Percentiles rank a stretch among this genome's conserved stretches.
phyloP scores from a whole-genome alignment of 2,888 invertebrate species.

The Ptychoptera contaminata region DNA sequence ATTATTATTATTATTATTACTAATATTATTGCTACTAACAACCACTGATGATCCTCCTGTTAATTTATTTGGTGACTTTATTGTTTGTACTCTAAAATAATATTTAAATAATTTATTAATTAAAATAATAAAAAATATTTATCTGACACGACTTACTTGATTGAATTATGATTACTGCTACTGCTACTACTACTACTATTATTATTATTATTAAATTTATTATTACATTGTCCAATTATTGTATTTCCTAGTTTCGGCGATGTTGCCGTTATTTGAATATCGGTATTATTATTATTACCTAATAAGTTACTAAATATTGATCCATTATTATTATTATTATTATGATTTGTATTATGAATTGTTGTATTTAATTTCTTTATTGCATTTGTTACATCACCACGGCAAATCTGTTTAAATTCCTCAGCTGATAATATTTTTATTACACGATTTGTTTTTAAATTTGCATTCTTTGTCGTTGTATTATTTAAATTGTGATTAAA shows the following conservation, averaged over 20 bases:
- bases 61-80: too few relatives aligned
- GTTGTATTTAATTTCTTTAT: neutral
- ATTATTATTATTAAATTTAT: neutral
- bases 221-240: neutral
- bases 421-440: slow-evolving; percentile 25
- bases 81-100: too few relatives aligned
- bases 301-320: neutral
- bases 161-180: neutral
- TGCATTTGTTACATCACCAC: slow-evolving; percentile 15
- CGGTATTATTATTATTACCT: neutral
- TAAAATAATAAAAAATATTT: too few relatives aligned
- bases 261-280: neutral
- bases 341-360: too few relatives aligned
- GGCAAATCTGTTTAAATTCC: slow-evolving; percentile 27
- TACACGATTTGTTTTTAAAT: slow-evolving; percentile 8
- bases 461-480: slow-evolving; percentile 2
- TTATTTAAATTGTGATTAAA: neutral
- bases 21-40: too few relatives aligned
- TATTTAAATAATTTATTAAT: too few relatives aligned
- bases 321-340: neutral
- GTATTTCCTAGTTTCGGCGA: neutral
- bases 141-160: neutral
- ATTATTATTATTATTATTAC: too few relatives aligned
- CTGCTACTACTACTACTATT: neutral
- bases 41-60: too few relatives aligned